Conservation (phyloP, 2,888 invertebrate species). For the Aporophyla lueneburgensis region DNA sequence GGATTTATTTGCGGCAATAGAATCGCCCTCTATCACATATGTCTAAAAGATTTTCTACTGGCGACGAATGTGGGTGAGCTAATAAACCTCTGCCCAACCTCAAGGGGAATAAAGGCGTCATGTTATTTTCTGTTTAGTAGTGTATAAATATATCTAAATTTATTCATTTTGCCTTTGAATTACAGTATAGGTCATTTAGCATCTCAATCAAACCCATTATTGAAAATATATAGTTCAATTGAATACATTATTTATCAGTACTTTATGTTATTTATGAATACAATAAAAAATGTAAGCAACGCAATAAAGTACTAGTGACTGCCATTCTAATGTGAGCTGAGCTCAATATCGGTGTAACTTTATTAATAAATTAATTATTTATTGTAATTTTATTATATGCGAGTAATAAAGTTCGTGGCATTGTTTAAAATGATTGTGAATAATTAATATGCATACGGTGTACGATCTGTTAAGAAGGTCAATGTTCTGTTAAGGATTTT, state of each 20-base stretch:
- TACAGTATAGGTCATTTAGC: not conserved
- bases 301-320: constrained; percentile 1
- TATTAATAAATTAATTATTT: constrained; percentile 7
- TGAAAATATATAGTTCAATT: not conserved
- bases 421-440: constrained; percentile 24
- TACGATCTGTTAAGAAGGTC: not conserved
- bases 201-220: not conserved
- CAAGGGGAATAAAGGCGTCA: not conserved
- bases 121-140: not conserved
- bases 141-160: not conserved
- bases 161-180: not conserved
- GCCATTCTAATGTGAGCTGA: constrained; percentile 5
- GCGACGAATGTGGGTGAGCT: not conserved
- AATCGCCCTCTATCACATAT: not conserved
- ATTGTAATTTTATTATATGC: constrained; percentile 33
- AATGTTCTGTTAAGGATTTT: not conserved
- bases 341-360: constrained; percentile 25
- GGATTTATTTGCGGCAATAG: not conserved
- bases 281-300: constrained; percentile 9
- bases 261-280: constrained; percentile 1
- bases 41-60: no score
- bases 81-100: not conserved
- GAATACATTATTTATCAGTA: not conserved
- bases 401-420: not conserved
- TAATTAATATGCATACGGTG: constrained; percentile 19